A percentile compares a stretch with the other conserved stretches of the same genome.
These are phyloP conservation scores for Mareca strepera DNA, from an alignment of 2,797 vertebrate genomes.

Conservation along the genomic window DNA sequence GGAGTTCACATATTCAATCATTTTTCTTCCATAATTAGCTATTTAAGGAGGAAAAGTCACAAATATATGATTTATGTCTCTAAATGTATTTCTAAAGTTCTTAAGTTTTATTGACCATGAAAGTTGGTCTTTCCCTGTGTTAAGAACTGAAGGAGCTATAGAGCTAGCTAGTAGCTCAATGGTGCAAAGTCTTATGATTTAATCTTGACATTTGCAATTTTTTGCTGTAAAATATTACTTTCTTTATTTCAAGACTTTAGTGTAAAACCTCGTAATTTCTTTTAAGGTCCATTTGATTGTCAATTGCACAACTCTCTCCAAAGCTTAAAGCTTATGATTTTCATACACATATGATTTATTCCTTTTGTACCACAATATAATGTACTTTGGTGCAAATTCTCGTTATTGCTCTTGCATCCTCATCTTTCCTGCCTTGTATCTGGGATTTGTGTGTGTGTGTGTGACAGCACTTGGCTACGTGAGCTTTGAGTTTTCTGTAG, in stretches of 20 bases:
- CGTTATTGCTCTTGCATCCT: conserved; percentile 40
- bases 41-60: conserved; percentile 72
- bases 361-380: conserved; percentile 75
- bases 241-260: conserved; percentile 84
- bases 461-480: neutral
- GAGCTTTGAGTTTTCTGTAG: conserved; percentile 24
- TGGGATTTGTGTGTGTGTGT: neutral
- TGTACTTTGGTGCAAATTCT: conserved; percentile 57
- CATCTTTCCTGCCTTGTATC: neutral
- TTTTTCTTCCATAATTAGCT: conserved; percentile 75
- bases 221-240: conserved; percentile 84
- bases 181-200: conserved; percentile 85
- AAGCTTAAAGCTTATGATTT: conserved; percentile 80
- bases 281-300: conserved; percentile 87
- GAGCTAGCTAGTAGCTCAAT: conserved; percentile 81
- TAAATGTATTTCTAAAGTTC: conserved; percentile 85
- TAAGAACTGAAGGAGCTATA: conserved; percentile 77
- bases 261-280: conserved; percentile 83
- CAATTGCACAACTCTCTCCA: conserved; percentile 85
- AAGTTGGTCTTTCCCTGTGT: conserved; percentile 83
- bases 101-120: conserved; percentile 87
- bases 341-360: conserved; percentile 80
- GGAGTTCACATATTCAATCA: conserved; percentile 23
- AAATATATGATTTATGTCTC: conserved; percentile 79
- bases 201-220: conserved; percentile 84